Evolutionary conservation across 1,140 invertebrate genomes (phyloP), one percentile per base, ranked within the genome.

Genomic region (Dendroctonus valens): DNA sequence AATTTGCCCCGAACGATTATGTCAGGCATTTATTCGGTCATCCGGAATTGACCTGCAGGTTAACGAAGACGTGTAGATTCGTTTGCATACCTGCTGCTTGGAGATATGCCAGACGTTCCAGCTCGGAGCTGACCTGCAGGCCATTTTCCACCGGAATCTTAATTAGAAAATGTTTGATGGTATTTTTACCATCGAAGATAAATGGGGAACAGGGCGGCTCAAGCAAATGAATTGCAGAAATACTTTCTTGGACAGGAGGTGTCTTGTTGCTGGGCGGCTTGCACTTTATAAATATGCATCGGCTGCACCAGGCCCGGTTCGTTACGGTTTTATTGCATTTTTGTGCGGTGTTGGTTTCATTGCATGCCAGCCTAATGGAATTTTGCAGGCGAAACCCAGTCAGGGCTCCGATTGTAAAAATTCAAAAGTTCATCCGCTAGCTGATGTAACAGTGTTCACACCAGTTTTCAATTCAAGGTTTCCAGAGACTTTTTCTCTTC

Each of bases 221-320:
- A 42, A 42, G 7, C 9, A 57, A 42, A 12, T 41, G 54, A 42
- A 57, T 42, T 57, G 44, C 54, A 57, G 54, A 57, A 57, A 57
- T 57, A 42, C 54, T 57, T 42, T 57, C 40, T 12, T 51, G 12
- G 12, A 42, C 54, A 57, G 54, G 39, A 39, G 40, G 54, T n/a
- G 54, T 42, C 54, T 57, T 57, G 54, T 57, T 15, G 39, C 41
- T 42, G 54, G 54, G 54, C 54, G 54, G 54, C 54, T 41, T 57
- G 44, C 54, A 57, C 44, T 57, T 42, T 57, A 57, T 57, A 57
- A 57, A 57, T 57, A 57, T 57, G 11, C 41, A 57, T 57, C 41
- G 54, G 54, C 38, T 57, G 11, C 11, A 11, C 37, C 12, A 15
- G 7, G 5, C 52, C 12, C 15, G 52, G 37, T 37, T n/a, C 8